Percentiles rank a stretch among this genome's conserved stretches.
These are phyloP conservation scores for Hirtodrosophila cameraria DNA, from an alignment of 2,888 invertebrate genomes.

Conservation along the genomic window DNA sequence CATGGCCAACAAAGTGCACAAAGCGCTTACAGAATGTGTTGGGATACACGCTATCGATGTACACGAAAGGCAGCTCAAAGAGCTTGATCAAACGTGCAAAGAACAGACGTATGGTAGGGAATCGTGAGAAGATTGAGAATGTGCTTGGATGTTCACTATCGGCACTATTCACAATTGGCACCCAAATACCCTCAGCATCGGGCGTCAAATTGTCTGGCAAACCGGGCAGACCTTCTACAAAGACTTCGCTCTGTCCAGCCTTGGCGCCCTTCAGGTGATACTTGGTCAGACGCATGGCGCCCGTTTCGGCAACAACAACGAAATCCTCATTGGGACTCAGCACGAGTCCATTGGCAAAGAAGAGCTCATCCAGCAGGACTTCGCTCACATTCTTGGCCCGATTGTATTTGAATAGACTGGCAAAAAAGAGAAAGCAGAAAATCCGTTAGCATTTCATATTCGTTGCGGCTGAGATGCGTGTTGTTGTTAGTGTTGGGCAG, in stretches of 20 bases:
- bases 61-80: slow-evolving; percentile 87
- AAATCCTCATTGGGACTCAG: slow-evolving; percentile 93
- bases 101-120: slow-evolving; percentile 88
- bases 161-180: slow-evolving; percentile 85
- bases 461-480: too few species aligned
- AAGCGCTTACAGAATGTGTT: slow-evolving; percentile 87
- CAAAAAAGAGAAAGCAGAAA: slow-evolving; percentile 16
- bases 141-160: slow-evolving; percentile 87
- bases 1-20: slow-evolving; percentile 89
- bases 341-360: slow-evolving; percentile 95
- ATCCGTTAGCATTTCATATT: slow-evolving; percentile 14
- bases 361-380: slow-evolving; percentile 90
- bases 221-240: slow-evolving; percentile 92
- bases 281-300: slow-evolving; percentile 88
- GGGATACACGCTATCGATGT: slow-evolving; percentile 87
- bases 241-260: slow-evolving; percentile 91
- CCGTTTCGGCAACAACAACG: slow-evolving; percentile 91
- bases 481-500: too few species aligned
- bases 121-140: slow-evolving; percentile 85
- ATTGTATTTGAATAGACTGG: slow-evolving; percentile 92
- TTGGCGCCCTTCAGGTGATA: slow-evolving; percentile 92
- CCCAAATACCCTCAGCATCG: slow-evolving; percentile 88
- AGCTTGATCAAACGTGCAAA: slow-evolving; percentile 86
- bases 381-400: slow-evolving; percentile 90
- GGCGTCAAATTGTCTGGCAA: slow-evolving; percentile 84